Evolutionary conservation across 2,113 vertebrate species (phyloP).

Genomic region (Semnopithecus entellus): DNA sequence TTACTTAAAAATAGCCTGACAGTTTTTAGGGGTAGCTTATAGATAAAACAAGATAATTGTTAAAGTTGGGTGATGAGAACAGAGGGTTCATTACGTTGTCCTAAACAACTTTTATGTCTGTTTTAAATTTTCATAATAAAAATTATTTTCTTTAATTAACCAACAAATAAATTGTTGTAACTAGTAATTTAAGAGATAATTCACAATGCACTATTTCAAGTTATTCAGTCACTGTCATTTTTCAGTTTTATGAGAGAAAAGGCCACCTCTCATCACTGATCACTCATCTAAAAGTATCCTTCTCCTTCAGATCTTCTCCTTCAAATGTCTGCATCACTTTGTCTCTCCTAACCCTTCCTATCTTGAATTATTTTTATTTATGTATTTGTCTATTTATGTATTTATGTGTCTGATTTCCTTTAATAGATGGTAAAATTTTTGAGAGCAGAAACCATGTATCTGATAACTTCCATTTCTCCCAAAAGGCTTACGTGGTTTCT

Average conservation of each 20-base stretch:
- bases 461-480: not conserved
- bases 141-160: not conserved
- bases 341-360: not conserved
- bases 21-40: not conserved
- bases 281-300: not conserved
- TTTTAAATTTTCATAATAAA: slow-evolving; percentile 29
- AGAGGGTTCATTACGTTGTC: not conserved
- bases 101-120: not conserved
- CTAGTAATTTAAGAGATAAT: slow-evolving; percentile 13
- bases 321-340: not conserved
- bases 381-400: not conserved
- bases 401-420: slow-evolving; percentile 5
- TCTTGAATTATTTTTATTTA: not conserved
- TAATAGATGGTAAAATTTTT: slow-evolving; percentile 9
- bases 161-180: slow-evolving; percentile 33
- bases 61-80: not conserved
- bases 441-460: not conserved
- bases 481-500: not conserved
- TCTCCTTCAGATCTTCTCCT: not conserved
- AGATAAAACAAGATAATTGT: slow-evolving; percentile 31
- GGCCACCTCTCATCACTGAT: not conserved
- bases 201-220: not conserved
- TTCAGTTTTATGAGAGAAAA: not conserved
- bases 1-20: slow-evolving; percentile 17
- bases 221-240: not conserved